A percentile compares a stretch with the other conserved stretches of the same genome.
Conservation (phyloP, 2,888 invertebrate genomes). For the Nysson spinosus region DNA sequence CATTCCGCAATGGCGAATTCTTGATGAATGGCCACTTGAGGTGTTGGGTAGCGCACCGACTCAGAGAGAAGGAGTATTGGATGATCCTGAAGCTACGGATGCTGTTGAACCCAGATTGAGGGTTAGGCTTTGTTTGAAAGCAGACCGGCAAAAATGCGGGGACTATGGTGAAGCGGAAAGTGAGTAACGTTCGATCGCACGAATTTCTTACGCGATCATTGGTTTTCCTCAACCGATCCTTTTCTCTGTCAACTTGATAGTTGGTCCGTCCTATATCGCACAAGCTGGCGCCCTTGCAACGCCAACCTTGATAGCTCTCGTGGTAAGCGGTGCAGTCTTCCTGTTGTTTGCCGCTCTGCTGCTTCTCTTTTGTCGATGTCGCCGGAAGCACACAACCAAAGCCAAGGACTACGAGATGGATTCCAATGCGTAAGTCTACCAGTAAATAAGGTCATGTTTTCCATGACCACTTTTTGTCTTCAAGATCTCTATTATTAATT, state of each 20-base stretch:
- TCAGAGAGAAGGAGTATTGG: slow-evolving; percentile 84
- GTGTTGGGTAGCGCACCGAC: slow-evolving; percentile 85
- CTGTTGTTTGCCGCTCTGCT: slow-evolving; percentile 86
- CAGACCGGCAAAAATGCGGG: slow-evolving; percentile 90
- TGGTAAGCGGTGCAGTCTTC: slow-evolving; percentile 89
- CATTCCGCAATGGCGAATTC: slow-evolving; percentile 82
- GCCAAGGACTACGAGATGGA: slow-evolving; percentile 95
- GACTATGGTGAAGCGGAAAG: slow-evolving; percentile 91
- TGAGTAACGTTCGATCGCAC: slow-evolving; percentile 62
- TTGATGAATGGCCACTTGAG: slow-evolving; percentile 85
- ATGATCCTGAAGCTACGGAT: slow-evolving; percentile 80
- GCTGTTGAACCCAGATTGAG: slow-evolving; percentile 82
- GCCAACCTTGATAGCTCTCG: slow-evolving; percentile 87
- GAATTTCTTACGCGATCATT: too few relatives aligned
- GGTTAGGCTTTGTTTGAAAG: slow-evolving; percentile 89
- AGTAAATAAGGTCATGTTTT: too few relatives aligned
- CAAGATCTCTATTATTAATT: too few relatives aligned
- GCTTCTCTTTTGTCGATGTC: slow-evolving; percentile 91
- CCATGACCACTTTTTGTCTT: too few relatives aligned
- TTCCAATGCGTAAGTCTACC: slow-evolving; percentile 80
- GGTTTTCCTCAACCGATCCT: too few relatives aligned
- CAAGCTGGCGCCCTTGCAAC: slow-evolving; percentile 88
- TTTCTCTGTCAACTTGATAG: too few relatives aligned
- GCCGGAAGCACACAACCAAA: slow-evolving; percentile 88
- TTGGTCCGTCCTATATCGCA: slow-evolving; percentile 89